Base-by-base conservation (phyloP, 1,140 invertebrate genomes). In the Euglossa dilemma region DNA sequence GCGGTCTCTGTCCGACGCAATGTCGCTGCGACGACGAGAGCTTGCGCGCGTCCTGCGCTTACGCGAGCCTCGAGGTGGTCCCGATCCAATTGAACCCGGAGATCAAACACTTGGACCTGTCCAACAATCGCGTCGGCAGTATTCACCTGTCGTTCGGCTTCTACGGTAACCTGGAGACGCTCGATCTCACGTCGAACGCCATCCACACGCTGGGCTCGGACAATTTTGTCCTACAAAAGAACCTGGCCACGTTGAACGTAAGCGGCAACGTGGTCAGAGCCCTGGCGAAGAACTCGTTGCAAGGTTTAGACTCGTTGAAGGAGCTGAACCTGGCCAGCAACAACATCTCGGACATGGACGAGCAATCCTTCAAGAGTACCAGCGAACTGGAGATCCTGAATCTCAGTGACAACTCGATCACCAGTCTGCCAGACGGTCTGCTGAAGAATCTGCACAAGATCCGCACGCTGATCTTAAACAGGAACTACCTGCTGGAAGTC, bases 11-110 rank as follows among this genome's bases (percentile, higher is more conserved):
- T 93, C 98, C 98, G 23, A 95, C 96, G 36, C 95, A 96, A 84
- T 98, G 98, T 92, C 95, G 95, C 64, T 98, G 98, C 94, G 96
- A 98, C 95, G 97, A 98, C 92, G 96, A 97, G 47, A 94, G 96
- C 50, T 95, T 97, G 63, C 95, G 95, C 20, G 96, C 96, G 6
- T 95, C 96, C 67, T 98, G 98, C 92, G 96, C 96, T 79, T 96
- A 96, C 85, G 97, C 97, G 18, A 95, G 95, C 67, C 95, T 98
- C 67, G 97, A 98, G 91, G 96, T 98, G 85, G 97, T 98, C 52
- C 98, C 98, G 54, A 98, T 98, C 81, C 97, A 98, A 90, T 95
- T 98, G 85, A 98, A 98, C 91, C 97, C 97, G n/a, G 97, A 97
- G 90, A 95, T 97, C 52, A 95, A 95, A 43, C 96, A 96, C 91